Conservation (phyloP, 2,797 vertebrate species). For the Lacerta viridis region DNA sequence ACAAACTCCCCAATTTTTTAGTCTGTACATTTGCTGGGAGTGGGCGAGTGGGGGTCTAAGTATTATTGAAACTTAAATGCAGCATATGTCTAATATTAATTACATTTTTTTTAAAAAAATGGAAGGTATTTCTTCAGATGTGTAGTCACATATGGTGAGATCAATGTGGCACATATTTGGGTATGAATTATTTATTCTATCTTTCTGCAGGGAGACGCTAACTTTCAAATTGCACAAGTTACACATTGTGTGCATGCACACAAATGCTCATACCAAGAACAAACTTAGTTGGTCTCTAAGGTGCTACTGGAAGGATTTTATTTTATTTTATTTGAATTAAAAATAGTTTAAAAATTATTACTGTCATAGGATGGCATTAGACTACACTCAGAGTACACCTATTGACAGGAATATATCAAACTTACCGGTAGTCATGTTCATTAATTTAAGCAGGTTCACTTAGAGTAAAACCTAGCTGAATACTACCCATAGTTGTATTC, state of each 20-base stretch:
- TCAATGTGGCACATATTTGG: not conserved
- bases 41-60: not conserved
- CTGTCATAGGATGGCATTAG: too few relatives aligned
- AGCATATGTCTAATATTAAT: not conserved
- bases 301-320: too few relatives aligned
- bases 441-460: too few relatives aligned
- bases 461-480: too few relatives aligned
- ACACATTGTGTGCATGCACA: not conserved
- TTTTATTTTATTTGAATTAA: not conserved
- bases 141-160: not conserved
- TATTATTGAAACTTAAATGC: not conserved
- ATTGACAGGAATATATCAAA: not conserved
- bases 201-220: not conserved
- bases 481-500: not conserved
- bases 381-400: not conserved
- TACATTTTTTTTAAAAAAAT: not conserved
- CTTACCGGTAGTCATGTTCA: too few relatives aligned
- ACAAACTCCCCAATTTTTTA: not conserved
- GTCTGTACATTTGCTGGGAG: not conserved
- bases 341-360: not conserved
- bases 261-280: too few relatives aligned
- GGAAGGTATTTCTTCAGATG: not conserved
- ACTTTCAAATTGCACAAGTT: not conserved
- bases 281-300: too few relatives aligned
- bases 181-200: constrained; percentile 7